These are phyloP conservation scores for Catocala nupta DNA, from an alignment of 2,888 invertebrate genomes.

Conservation along the genomic window DNA sequence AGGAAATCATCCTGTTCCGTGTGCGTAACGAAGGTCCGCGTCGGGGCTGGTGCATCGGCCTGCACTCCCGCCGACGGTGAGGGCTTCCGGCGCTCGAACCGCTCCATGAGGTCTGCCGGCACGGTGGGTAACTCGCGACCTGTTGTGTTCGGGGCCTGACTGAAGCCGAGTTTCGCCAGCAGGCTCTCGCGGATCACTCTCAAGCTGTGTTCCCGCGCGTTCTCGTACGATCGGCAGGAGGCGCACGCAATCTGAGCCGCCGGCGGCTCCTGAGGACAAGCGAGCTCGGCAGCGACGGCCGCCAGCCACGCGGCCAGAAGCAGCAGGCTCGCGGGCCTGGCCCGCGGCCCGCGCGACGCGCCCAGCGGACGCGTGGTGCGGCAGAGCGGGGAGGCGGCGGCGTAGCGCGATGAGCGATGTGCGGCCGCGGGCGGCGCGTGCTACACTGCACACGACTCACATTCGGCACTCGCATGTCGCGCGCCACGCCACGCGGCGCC, in stretches of 20 bases:
- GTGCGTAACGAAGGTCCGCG: constrained; percentile 84
- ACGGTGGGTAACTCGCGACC: constrained; percentile 87
- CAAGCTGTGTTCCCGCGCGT: constrained; percentile 88
- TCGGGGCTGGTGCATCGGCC: constrained; percentile 87
- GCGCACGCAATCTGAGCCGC: constrained; percentile 78
- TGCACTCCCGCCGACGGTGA: constrained; percentile 87
- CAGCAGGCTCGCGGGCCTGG: constrained; percentile 87
- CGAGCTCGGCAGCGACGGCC: constrained; percentile 77
- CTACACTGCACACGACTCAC: constrained; percentile 81
- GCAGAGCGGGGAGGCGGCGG: constrained; percentile 84
- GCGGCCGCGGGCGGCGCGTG: constrained; percentile 84
- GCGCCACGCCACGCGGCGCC: constrained; percentile 52
- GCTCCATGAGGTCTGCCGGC: constrained; percentile 86
- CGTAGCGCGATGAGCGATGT: constrained; percentile 82
- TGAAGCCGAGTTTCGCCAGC: constrained; percentile 88
- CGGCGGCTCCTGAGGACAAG: constrained; percentile 76
- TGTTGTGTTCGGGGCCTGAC: constrained; percentile 89
- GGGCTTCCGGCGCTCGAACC: constrained; percentile 83
- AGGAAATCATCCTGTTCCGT: constrained; percentile 90
- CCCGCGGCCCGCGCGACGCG: constrained; percentile 87
- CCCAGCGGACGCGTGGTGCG: constrained; percentile 87
- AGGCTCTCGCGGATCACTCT: constrained; percentile 89
- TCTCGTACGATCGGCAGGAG: constrained; percentile 86
- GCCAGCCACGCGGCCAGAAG: constrained; percentile 85
- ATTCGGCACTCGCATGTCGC: constrained; percentile 54